Conservation (phyloP, 1,140 invertebrate genomes). For the Brachionus rubens region DNA sequence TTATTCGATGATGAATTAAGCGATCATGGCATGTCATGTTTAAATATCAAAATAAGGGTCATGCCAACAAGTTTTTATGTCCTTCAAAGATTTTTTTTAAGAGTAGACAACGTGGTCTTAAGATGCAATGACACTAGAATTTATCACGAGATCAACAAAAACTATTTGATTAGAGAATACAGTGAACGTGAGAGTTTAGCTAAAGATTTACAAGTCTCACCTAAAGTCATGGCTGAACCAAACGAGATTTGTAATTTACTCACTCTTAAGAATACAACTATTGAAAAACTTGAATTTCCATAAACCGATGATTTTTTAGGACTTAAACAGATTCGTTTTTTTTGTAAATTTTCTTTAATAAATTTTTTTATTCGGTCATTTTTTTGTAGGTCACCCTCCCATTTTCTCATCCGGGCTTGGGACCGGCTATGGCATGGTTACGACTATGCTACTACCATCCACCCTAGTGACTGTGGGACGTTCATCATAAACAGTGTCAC, state of each 20-base stretch:
- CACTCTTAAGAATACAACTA: constrained; percentile 1
- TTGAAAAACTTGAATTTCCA: constrained; percentile 10
- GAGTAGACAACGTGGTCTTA: constrained; percentile 86
- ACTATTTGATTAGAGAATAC: constrained; percentile 59
- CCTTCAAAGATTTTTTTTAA: constrained; percentile 80
- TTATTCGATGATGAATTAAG: constrained; percentile 97
- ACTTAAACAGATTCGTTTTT: too few relatives aligned
- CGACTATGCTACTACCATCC: too few relatives aligned
- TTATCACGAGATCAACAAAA: constrained; percentile 69
- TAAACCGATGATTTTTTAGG: background rate
- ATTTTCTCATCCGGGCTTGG: too few relatives aligned
- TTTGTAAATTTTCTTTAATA: too few relatives aligned
- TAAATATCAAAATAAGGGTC: constrained; percentile 88
- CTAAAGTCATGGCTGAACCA: constrained; percentile 53
- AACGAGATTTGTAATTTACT: constrained; percentile 55
- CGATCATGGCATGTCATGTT: constrained; percentile 88
- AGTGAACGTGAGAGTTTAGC: constrained; percentile 52
- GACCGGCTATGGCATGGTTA: too few relatives aligned
- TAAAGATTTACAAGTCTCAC: constrained; percentile 34
- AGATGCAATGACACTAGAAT: constrained; percentile 85
- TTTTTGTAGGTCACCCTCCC: too few relatives aligned
- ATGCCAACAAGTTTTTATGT: constrained; percentile 92
- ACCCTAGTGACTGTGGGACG: too few relatives aligned
- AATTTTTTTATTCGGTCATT: too few relatives aligned
- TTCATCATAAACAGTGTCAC: too few relatives aligned